phyloP scores from a whole-genome alignment of 2,888 invertebrate species.

The Watsonalla cultraria region DNA sequence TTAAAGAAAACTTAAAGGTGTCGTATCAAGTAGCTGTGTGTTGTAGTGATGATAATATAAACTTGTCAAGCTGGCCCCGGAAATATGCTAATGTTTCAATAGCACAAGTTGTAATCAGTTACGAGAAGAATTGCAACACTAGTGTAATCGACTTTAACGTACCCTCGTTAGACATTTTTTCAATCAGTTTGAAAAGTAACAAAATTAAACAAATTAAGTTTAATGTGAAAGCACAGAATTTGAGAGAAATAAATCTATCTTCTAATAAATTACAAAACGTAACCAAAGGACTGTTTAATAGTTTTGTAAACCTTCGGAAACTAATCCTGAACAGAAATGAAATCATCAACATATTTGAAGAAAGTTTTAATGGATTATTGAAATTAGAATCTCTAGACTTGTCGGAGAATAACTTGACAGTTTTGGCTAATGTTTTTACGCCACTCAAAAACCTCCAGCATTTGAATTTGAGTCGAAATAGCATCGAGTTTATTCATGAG shows the following conservation, averaged over 20 bases:
- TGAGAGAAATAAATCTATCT: conserved; percentile 80
- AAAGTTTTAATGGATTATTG: conserved; percentile 79
- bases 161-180: conserved; percentile 48
- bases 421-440: conserved; percentile 78
- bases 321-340: conserved; percentile 84
- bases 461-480: conserved; percentile 85
- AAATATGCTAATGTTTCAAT: conserved; percentile 55
- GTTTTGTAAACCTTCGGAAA: conserved; percentile 77
- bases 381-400: conserved; percentile 84
- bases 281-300: conserved; percentile 74
- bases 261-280: conserved; percentile 75
- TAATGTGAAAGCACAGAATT: conserved; percentile 47
- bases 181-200: conserved; percentile 53
- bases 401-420: conserved; percentile 81
- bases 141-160: conserved; percentile 43
- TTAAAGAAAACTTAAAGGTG: conserved; percentile 48
- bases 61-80: conserved; percentile 34
- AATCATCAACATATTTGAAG: conserved; percentile 75
- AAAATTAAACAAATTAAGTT: conserved; percentile 49
- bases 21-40: conserved; percentile 42
- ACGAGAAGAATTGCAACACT: conserved; percentile 44
- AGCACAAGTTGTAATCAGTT: conserved; percentile 42
- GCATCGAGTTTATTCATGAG: conserved; percentile 80
- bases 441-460: conserved; percentile 81
- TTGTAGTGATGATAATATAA: conserved; percentile 41